Conservation (phyloP, 2,797 vertebrate genomes). For the Pangasius mekongensis region DNA sequence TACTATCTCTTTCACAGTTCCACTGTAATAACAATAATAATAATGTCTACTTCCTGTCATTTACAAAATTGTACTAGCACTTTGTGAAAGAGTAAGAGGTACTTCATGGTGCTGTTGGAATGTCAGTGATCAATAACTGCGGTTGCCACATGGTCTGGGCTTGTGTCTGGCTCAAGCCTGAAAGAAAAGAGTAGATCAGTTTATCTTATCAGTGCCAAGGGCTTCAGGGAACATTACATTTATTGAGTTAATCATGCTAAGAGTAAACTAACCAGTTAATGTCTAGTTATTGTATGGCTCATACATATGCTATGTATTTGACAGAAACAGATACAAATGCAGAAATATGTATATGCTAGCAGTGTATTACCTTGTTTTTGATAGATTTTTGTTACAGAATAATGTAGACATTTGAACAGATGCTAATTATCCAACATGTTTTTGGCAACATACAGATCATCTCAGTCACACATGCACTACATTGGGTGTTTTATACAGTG, state of each 20-base stretch:
- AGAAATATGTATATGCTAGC: background rate
- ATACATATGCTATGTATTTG: background rate
- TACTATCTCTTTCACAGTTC: background rate
- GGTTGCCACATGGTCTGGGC: constrained; percentile 29
- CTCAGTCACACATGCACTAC: background rate
- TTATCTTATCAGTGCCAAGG: constrained; percentile 34
- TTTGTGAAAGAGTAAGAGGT: constrained; percentile 18
- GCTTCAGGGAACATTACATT: constrained; percentile 6
- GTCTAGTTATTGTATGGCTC: constrained; percentile 17
- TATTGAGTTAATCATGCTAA: constrained; percentile 32
- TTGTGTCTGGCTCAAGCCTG: constrained; percentile 19
- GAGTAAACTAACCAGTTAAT: background rate
- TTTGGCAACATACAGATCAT: background rate
- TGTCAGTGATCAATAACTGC: constrained; percentile 35
- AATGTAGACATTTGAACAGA: background rate
- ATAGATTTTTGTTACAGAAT: background rate
- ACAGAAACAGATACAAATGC: constrained; percentile 4
- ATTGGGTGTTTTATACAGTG: background rate
- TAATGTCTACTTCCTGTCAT: constrained; percentile 5
- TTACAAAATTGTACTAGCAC: constrained; percentile 9
- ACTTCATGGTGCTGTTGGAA: background rate
- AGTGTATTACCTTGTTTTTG: background rate
- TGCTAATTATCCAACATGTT: background rate
- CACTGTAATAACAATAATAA: background rate
- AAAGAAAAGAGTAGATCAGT: constrained; percentile 34